A percentile compares a stretch with the other conserved stretches of the same genome.
Evolutionary conservation across 2,113 vertebrate species (phyloP).

Genomic region (Zonotrichia leucophrys): DNA sequence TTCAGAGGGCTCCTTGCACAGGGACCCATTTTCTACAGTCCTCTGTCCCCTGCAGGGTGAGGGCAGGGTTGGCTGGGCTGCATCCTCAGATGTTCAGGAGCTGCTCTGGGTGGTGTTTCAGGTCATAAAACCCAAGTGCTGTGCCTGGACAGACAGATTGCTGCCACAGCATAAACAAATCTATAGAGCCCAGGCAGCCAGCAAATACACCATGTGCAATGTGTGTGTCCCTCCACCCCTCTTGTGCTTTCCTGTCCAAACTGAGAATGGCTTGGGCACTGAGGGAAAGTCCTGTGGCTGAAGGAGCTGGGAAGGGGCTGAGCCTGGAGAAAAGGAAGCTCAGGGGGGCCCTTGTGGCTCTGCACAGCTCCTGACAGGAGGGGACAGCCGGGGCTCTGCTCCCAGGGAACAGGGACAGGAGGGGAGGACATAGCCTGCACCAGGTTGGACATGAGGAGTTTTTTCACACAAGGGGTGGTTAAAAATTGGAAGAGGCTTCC

Average conservation of each 20-base stretch:
- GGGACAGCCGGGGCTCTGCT: accelerated
- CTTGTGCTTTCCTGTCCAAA: not conserved
- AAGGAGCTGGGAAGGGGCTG: not conserved
- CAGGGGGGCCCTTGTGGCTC: not conserved
- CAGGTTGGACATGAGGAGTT: not conserved
- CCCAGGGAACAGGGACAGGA: not conserved
- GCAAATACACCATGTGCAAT: not conserved
- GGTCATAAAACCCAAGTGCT: not conserved
- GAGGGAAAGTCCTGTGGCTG: not conserved
- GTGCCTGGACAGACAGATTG: not conserved
- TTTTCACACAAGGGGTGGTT: accelerated
- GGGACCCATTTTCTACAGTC: not conserved
- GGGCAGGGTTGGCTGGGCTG: not conserved
- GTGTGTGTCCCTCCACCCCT: not conserved
- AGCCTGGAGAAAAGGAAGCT: not conserved
- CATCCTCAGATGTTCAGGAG: not conserved
- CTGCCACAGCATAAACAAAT: not conserved
- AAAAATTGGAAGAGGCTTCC: not conserved
- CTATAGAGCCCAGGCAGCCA: not conserved
- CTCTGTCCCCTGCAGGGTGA: not conserved
- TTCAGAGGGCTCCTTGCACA: accelerated
- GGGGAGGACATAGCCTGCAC: not conserved
- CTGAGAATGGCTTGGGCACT: not conserved
- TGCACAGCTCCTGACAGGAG: not conserved
- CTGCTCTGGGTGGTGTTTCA: not conserved